phyloP scores from a whole-genome alignment of 2,797 vertebrate species.

The Manis crassicaudata region DNA sequence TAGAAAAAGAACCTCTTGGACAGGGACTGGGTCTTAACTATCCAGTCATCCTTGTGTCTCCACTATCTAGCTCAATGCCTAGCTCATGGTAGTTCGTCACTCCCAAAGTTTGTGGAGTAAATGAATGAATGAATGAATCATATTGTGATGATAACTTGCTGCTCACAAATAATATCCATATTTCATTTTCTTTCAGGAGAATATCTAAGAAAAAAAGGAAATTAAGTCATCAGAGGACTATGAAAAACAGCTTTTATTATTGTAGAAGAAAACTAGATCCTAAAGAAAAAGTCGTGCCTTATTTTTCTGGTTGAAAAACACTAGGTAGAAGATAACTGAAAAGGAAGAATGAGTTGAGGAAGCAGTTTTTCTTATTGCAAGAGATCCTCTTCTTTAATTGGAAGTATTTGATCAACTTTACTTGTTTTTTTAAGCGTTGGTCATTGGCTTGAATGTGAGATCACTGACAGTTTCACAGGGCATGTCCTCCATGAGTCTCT shows the following conservation, averaged over 20 bases:
- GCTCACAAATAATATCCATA: slow-evolving; percentile 10
- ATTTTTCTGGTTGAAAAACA: slow-evolving; percentile 50
- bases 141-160: not conserved
- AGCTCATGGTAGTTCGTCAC: not conserved
- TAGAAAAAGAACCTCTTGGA: not conserved
- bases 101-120: not conserved
- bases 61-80: not conserved
- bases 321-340: slow-evolving; percentile 6
- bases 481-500: not conserved
- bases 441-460: not conserved
- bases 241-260: slow-evolving; percentile 41
- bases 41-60: not conserved
- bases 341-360: slow-evolving; percentile 18
- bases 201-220: slow-evolving; percentile 82
- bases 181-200: slow-evolving; percentile 76
- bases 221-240: slow-evolving; percentile 68
- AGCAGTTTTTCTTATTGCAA: slow-evolving; percentile 29
- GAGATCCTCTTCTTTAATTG: not conserved
- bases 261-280: slow-evolving; percentile 28
- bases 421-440: not conserved
- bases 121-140: not conserved
- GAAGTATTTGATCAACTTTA: slow-evolving; percentile 26
- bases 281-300: slow-evolving; percentile 33
- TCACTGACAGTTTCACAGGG: not conserved
- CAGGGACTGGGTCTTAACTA: not conserved